Evolutionary conservation across 1,140 invertebrate genomes (phyloP).

Genomic region (Armadillidium nasatum): DNA sequence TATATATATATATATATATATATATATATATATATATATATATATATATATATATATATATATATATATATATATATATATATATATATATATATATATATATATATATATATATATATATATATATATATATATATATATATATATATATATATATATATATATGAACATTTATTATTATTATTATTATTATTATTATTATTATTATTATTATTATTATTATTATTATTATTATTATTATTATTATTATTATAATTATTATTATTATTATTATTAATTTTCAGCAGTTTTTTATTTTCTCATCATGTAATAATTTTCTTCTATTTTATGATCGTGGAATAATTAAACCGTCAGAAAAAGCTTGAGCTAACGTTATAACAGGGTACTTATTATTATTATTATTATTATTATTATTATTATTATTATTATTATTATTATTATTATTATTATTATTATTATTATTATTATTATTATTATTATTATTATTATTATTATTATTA

Average conservation of each 20-base stretch:
- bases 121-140: not conserved
- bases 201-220: not conserved
- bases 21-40: too few relatives aligned
- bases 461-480: not conserved
- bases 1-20: too few relatives aligned
- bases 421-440: not conserved
- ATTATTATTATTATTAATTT: not conserved
- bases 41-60: too few relatives aligned
- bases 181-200: not conserved
- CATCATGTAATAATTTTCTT: not conserved
- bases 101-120: constrained; percentile 14
- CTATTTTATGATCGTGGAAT: too few relatives aligned
- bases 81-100: constrained; percentile 13
- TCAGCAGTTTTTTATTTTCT: not conserved
- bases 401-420: too few relatives aligned
- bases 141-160: not conserved
- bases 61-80: not conserved
- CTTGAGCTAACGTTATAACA: too few relatives aligned
- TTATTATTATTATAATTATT: not conserved
- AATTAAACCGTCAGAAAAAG: too few relatives aligned
- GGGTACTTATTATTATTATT: too few relatives aligned
- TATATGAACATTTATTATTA: not conserved
- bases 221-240: not conserved
- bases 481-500: not conserved
- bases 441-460: not conserved